These are phyloP conservation scores for Nyctalus aviator DNA, from an alignment of 2,797 vertebrate genomes.

Conservation along the genomic window DNA sequence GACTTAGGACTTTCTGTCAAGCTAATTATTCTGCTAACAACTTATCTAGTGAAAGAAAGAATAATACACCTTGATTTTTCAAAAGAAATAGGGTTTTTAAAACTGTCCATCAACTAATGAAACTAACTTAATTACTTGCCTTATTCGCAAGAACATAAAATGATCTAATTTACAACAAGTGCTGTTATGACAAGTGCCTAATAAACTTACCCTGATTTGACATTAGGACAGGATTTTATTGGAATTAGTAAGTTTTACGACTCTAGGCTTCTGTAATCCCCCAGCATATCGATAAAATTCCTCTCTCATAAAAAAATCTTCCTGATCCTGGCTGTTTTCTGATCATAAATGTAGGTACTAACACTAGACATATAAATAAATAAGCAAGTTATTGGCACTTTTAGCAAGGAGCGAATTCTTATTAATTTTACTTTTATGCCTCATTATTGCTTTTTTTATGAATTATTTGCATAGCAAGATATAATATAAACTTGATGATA, in stretches of 20 bases:
- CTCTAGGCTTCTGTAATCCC: slow-evolving; percentile 9
- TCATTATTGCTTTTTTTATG: background rate
- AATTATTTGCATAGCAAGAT: slow-evolving; percentile 5
- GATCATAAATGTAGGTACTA: slow-evolving; percentile 57
- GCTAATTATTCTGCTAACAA: background rate
- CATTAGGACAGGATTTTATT: slow-evolving; percentile 51
- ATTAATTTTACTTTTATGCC: slow-evolving; percentile 53
- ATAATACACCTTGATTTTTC: slow-evolving; percentile 72
- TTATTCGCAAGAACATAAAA: slow-evolving; percentile 61
- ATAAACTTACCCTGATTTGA: slow-evolving; percentile 66
- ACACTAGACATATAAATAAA: slow-evolving; percentile 50
- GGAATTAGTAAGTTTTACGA: slow-evolving; percentile 55
- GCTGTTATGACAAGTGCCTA: slow-evolving; percentile 73
- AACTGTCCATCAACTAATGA: slow-evolving; percentile 63
- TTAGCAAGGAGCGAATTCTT: slow-evolving; percentile 42
- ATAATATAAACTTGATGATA: slow-evolving; percentile 4
- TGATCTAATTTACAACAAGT: slow-evolving; percentile 65
- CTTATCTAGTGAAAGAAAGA: slow-evolving; percentile 60
- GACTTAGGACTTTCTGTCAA: slow-evolving; percentile 18
- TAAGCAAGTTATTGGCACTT: slow-evolving; percentile 31
- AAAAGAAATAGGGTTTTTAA: slow-evolving; percentile 69
- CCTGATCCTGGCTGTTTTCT: slow-evolving; percentile 51
- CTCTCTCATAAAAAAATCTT: slow-evolving; percentile 54
- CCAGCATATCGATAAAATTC: slow-evolving; percentile 61
- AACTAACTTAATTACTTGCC: slow-evolving; percentile 73